Evolutionary conservation across 2,797 vertebrate genomes (phyloP).

Genomic region (Mormyrops attenuatus): DNA sequence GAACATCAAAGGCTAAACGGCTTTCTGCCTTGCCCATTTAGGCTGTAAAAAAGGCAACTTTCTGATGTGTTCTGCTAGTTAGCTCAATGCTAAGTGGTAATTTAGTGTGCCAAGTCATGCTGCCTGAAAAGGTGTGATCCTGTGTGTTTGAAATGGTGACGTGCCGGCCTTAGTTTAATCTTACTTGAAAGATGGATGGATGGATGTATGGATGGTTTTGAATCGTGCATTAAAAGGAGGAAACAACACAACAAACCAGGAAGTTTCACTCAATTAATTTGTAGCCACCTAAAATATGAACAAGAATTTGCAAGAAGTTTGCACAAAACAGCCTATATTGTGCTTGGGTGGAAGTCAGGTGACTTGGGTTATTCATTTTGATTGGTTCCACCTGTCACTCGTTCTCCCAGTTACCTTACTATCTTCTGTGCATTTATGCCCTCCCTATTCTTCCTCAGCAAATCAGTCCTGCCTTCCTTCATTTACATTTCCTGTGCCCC

Average conservation of each 20-base stretch:
- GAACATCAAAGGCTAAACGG: constrained; percentile 9
- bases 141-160: not conserved
- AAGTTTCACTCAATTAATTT: not conserved
- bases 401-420: not conserved
- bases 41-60: not conserved
- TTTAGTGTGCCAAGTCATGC: not conserved
- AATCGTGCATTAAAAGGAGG: not conserved
- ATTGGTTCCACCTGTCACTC: not conserved
- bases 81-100: not conserved
- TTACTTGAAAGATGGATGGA: not conserved
- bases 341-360: not conserved
- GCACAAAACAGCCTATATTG: not conserved
- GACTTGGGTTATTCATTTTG: not conserved
- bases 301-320: not conserved
- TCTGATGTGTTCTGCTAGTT: not conserved
- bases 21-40: not conserved
- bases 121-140: not conserved
- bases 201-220: not conserved
- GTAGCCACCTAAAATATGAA: not conserved
- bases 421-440: not conserved
- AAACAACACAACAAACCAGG: not conserved
- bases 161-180: not conserved
- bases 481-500: not conserved
- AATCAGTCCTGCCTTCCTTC: not conserved
- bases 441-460: not conserved